These are phyloP conservation scores for Drosophila kanekoi DNA, from an alignment of 2,888 invertebrate genomes.

Conservation along the genomic window DNA sequence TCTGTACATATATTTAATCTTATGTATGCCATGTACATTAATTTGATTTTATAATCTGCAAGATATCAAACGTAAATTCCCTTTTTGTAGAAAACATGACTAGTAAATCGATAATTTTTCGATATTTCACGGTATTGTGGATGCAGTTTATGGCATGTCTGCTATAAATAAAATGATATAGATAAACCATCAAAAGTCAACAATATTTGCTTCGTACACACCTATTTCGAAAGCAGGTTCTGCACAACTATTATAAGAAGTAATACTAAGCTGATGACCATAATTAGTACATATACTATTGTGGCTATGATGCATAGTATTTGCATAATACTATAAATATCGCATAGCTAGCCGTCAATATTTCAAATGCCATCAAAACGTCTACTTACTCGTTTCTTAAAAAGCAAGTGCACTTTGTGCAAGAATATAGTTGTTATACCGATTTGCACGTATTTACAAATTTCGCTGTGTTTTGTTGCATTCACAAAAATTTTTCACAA, in stretches of 20 bases:
- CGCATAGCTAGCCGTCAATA: neutral
- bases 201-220: neutral
- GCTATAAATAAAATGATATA: constrained; percentile 1
- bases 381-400: constrained; percentile 38
- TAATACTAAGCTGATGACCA: neutral
- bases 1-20: neutral
- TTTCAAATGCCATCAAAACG: neutral
- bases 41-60: neutral
- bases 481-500: constrained; percentile 53
- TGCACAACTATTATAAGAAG: neutral
- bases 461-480: constrained; percentile 26
- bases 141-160: neutral
- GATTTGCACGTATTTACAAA: constrained; percentile 23
- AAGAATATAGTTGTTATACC: constrained; percentile 22
- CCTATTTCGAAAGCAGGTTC: neutral
- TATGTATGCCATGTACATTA: neutral
- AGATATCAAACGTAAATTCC: neutral
- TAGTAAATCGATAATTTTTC: neutral
- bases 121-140: neutral
- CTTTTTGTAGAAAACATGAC: neutral
- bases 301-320: constrained; percentile 9
- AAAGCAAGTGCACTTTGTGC: constrained; percentile 45
- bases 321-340: constrained; percentile 8
- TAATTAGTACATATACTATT: neutral
- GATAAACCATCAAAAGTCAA: too few species aligned